These are phyloP conservation scores for Brachyptera putata DNA, from an alignment of 2,888 invertebrate genomes.

Conservation along the genomic window DNA sequence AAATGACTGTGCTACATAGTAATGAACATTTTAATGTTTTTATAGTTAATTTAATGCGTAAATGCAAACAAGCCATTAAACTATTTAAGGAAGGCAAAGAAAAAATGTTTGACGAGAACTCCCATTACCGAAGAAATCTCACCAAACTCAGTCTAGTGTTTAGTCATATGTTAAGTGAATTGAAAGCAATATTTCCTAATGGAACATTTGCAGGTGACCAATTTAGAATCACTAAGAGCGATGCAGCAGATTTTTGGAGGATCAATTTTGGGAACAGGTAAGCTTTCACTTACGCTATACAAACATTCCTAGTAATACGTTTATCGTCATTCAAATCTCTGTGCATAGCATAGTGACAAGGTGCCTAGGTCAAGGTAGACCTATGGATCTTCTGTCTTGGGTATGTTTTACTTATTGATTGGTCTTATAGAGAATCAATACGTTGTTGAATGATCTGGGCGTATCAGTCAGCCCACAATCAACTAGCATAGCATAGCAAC, in stretches of 20 bases:
- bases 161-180: constrained; percentile 98
- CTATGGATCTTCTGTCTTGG: too few relatives aligned
- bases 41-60: constrained; percentile 94
- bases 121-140: constrained; percentile 88
- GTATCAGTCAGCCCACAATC: too few relatives aligned
- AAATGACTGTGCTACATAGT: constrained; percentile 84
- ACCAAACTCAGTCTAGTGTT: constrained; percentile 98
- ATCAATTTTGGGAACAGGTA: constrained; percentile 95
- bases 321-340: too few relatives aligned
- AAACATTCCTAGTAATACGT: too few relatives aligned
- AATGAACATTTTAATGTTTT: constrained; percentile 98
- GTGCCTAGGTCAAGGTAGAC: too few relatives aligned
- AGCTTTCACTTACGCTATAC: constrained; percentile 38
- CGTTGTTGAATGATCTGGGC: too few relatives aligned
- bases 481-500: too few relatives aligned
- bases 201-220: constrained; percentile 95
- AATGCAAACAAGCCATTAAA: constrained; percentile 98
- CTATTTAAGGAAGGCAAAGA: constrained; percentile 98
- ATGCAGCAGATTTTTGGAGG: constrained; percentile 98
- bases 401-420: too few relatives aligned
- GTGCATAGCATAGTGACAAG: too few relatives aligned
- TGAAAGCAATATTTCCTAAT: constrained; percentile 96
- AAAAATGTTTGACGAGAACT: constrained; percentile 97
- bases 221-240: constrained; percentile 97
- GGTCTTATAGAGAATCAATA: too few relatives aligned